These are phyloP conservation scores for Pogonocichla stellata DNA, from an alignment of 2,113 vertebrate species.

Conservation along the genomic window DNA sequence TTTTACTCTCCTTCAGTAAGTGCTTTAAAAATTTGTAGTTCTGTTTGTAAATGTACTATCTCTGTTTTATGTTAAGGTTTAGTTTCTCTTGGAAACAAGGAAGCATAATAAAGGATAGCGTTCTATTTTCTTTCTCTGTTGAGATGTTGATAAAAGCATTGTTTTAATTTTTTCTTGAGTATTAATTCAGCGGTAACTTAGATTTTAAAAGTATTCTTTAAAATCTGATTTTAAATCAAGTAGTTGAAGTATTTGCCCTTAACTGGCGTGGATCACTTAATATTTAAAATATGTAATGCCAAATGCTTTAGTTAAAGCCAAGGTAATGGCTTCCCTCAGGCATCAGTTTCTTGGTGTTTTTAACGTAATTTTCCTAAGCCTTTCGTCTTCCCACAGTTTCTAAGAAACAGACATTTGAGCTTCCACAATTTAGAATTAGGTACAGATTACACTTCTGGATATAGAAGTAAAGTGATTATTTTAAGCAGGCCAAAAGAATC, in stretches of 20 bases:
- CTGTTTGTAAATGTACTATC: neutral
- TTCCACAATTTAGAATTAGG: neutral
- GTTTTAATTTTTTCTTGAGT: neutral
- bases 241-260: neutral
- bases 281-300: neutral
- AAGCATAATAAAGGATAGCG: neutral
- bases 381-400: neutral
- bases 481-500: neutral
- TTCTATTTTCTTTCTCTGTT: neutral
- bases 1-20: conserved; percentile 96
- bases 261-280: neutral
- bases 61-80: neutral
- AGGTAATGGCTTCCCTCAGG: neutral
- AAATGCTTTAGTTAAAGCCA: neutral
- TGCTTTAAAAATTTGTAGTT: conserved; percentile 23
- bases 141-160: neutral
- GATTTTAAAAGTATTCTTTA: neutral
- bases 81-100: neutral
- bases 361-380: neutral
- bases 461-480: neutral
- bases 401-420: neutral
- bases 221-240: neutral
- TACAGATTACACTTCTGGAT: neutral
- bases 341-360: neutral
- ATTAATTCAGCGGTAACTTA: neutral